Conservation (phyloP, 2,113 vertebrate species). For the Pomatorhinus ruficollis region DNA sequence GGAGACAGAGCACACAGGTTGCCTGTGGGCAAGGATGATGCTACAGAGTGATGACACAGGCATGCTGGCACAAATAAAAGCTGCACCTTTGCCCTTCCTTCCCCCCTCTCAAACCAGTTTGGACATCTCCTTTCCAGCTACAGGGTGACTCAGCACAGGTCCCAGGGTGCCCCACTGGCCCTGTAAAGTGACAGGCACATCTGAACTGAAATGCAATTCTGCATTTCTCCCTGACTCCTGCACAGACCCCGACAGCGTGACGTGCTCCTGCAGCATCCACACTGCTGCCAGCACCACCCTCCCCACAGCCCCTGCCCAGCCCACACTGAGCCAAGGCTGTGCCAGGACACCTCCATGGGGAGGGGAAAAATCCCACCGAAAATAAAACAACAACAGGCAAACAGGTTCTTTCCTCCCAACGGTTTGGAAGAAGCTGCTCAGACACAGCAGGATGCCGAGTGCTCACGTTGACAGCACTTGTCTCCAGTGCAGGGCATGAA, state of each 20-base stretch:
- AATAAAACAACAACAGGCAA: not conserved
- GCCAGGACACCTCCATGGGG: fast-evolving
- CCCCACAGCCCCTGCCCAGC: fast-evolving
- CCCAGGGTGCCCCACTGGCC: not conserved
- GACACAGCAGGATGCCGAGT: not conserved
- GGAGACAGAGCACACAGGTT: not conserved
- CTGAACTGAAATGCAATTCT: not conserved
- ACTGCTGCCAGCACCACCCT: not conserved
- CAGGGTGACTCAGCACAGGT: not conserved
- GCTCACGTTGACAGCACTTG: not conserved
- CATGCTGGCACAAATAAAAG: fast-evolving
- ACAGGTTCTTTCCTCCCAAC: not conserved
- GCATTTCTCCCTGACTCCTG: not conserved
- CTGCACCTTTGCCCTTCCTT: not conserved
- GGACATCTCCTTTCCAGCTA: fast-evolving
- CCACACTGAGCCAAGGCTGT: not conserved
- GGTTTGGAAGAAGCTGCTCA: not conserved
- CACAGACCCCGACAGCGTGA: fast-evolving
- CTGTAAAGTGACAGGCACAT: not conserved
- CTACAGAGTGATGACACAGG: not conserved
- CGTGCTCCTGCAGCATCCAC: not conserved
- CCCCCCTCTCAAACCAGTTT: not conserved
- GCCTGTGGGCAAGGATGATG: not conserved
- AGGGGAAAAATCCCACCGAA: not conserved
- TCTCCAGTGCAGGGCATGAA: not conserved